Percentiles rank a stretch among this genome's conserved stretches.
phyloP scores from a whole-genome alignment of 2,797 vertebrate species.

The Erpetoichthys calabaricus region DNA sequence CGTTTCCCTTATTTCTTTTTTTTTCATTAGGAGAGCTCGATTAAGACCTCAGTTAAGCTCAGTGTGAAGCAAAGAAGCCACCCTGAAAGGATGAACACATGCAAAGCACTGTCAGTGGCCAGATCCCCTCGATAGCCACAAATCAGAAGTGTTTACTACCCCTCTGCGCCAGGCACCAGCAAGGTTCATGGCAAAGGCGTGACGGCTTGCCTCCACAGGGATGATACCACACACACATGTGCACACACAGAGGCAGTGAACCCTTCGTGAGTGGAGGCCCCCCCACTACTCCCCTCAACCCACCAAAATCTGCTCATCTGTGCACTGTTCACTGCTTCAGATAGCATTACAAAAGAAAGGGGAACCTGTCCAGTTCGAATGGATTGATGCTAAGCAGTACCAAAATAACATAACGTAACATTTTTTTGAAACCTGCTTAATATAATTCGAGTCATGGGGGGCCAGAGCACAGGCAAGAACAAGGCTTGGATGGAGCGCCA shows the following conservation, averaged over 20 bases:
- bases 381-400: too few species aligned
- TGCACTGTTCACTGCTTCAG: constrained; percentile 3
- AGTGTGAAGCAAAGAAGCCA: background rate
- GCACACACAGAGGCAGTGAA: constrained; percentile 6
- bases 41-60: constrained; percentile 9
- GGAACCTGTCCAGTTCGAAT: background rate
- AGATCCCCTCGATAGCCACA: constrained; percentile 2
- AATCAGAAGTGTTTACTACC: constrained; percentile 17
- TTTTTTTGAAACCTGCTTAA: too few species aligned
- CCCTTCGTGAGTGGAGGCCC: constrained; percentile 7
- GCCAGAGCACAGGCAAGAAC: too few species aligned
- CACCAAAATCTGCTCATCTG: constrained; percentile 3
- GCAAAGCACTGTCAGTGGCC: background rate
- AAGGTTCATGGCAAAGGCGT: constrained; percentile 9
- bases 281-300: background rate
- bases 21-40: constrained; percentile 10
- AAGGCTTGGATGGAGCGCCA: too few species aligned
- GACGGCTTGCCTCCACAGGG: background rate
- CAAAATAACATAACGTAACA: too few species aligned
- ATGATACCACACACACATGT: constrained; percentile 13
- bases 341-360: background rate
- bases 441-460: too few species aligned
- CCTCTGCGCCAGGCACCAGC: constrained; percentile 14
- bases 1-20: constrained; percentile 6
- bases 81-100: constrained; percentile 1